Conservation (phyloP, 2,113 vertebrate species). For the Pelvicachromis taeniatus region DNA sequence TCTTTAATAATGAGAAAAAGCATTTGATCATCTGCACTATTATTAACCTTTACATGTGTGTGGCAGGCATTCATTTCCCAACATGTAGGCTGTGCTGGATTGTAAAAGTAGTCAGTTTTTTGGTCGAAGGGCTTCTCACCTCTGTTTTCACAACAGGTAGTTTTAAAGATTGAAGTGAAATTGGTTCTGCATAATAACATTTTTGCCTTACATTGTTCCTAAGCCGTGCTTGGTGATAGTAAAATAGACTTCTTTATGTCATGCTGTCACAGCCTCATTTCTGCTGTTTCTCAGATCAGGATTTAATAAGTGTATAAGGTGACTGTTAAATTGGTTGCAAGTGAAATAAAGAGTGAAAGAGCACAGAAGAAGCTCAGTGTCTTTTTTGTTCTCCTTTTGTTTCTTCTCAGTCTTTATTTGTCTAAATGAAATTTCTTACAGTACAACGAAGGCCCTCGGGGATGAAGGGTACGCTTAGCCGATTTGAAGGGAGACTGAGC, state of each 20-base stretch:
- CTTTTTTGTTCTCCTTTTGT: neutral
- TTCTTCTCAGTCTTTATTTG: neutral
- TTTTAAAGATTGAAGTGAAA: conserved; percentile 10
- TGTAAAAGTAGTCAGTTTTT: neutral
- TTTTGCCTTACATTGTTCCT: neutral
- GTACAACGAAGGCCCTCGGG: conserved; percentile 31
- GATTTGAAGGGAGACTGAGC: conserved; percentile 15
- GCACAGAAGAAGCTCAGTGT: neutral
- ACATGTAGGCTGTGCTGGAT: neutral
- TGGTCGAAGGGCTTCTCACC: neutral
- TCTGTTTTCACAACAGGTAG: neutral
- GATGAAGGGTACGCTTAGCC: neutral
- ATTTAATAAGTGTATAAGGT: neutral
- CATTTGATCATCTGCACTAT: neutral
- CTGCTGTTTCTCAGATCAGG: neutral
- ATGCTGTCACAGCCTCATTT: neutral
- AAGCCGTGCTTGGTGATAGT: neutral
- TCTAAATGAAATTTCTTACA: conserved; percentile 49
- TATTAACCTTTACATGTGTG: neutral
- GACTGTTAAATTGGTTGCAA: neutral
- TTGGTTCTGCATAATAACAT: neutral
- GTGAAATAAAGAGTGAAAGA: neutral
- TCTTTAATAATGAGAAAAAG: neutral
- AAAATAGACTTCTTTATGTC: conserved; percentile 3
- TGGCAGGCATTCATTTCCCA: neutral